These are phyloP conservation scores for Willowsia nigromaculata DNA, from an alignment of 2,888 invertebrate species.

Conservation along the genomic window DNA sequence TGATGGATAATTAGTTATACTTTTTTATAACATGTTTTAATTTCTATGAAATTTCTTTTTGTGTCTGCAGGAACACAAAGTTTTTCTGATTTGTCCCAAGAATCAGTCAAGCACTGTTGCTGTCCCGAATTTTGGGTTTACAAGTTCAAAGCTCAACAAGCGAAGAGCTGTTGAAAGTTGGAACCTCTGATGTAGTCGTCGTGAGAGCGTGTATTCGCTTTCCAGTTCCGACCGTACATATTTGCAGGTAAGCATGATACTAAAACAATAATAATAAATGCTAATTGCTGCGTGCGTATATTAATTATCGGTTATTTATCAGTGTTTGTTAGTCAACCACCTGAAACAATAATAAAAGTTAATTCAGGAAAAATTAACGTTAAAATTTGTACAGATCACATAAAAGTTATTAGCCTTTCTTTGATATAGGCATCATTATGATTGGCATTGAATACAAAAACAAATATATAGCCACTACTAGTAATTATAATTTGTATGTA, in stretches of 20 bases:
- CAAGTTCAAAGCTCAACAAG: conserved; percentile 46
- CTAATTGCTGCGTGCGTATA: too few species aligned
- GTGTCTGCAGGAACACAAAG: conserved; percentile 19
- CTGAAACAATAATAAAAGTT: neutral
- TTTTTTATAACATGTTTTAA: neutral
- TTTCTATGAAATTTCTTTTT: neutral
- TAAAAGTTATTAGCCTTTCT: too few species aligned
- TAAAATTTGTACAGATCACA: too few species aligned
- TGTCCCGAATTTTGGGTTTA: neutral
- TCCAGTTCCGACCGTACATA: neutral
- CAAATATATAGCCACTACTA: too few species aligned
- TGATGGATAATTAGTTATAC: neutral
- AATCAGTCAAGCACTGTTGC: conserved; percentile 4
- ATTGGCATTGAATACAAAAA: too few species aligned
- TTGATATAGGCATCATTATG: too few species aligned
- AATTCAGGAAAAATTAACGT: too few species aligned
- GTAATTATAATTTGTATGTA: too few species aligned
- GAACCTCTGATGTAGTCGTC: neutral
- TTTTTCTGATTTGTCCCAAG: neutral
- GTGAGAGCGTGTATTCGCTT: neutral
- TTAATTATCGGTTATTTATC: too few species aligned
- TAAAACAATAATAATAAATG: too few species aligned
- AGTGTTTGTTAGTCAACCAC: neutral
- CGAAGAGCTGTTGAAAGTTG: conserved; percentile 6
- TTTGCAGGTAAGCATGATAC: neutral